phyloP scores from a whole-genome alignment of 2,888 invertebrate species.

The Clanis bilineata region DNA sequence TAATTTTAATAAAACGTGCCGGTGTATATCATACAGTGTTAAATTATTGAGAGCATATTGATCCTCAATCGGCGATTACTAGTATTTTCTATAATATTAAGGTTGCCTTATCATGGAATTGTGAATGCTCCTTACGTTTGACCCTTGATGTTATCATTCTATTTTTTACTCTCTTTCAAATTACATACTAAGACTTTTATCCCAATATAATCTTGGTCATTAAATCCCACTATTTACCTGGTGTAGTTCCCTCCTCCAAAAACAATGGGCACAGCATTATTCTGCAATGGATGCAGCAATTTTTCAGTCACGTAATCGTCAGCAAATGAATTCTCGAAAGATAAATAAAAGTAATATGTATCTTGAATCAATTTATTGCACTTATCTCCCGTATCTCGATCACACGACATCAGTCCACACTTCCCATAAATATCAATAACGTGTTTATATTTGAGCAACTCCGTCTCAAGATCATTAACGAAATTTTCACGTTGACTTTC shows the following conservation, averaged over 20 bases:
- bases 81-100: too few species aligned
- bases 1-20: too few species aligned
- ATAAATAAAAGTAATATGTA: slow-evolving; percentile 56
- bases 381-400: slow-evolving; percentile 31
- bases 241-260: slow-evolving; percentile 81
- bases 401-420: slow-evolving; percentile 34
- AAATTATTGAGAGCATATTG: too few species aligned
- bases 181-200: too few species aligned
- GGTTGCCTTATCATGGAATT: too few species aligned
- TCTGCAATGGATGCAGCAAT: slow-evolving; percentile 47
- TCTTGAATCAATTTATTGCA: slow-evolving; percentile 44
- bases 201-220: too few species aligned
- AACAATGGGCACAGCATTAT: slow-evolving; percentile 85
- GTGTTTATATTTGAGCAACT: slow-evolving; percentile 26
- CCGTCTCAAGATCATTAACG: slow-evolving; percentile 22
- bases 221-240: slow-evolving; percentile 34
- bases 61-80: too few species aligned
- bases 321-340: slow-evolving; percentile 61
- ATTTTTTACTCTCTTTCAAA: too few species aligned
- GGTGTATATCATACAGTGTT: too few species aligned
- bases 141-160: too few species aligned
- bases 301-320: slow-evolving; percentile 63
- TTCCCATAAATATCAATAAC: slow-evolving; percentile 36
- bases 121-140: too few species aligned
- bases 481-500: slow-evolving; percentile 29